Base-by-base conservation (phyloP, 2,888 invertebrate genomes). In the Cosmia trapezina region DNA sequence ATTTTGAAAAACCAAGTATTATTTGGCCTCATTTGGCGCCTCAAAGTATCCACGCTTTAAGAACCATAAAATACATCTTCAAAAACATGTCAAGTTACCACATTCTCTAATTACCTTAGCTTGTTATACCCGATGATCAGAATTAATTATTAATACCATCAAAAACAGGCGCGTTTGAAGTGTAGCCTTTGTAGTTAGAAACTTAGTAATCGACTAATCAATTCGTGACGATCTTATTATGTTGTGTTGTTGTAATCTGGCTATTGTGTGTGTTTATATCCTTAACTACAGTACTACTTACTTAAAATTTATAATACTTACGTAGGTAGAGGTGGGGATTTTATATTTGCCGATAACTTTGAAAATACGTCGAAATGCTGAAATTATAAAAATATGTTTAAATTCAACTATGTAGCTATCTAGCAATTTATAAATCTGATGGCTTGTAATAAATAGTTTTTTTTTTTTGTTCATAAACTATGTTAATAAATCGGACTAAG, bases 121-220 rank as follows among this genome's bases (percentile, higher is more conserved):
- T 87, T 89, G 91, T 92, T 82, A 90, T 78, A 83, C 84, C 88
- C 37, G 89, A 90, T 91, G 89, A 91, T 90, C 89, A 88, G 90
- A 90, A 93, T 92, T 93, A 93, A 93, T 86, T 78, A 93, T 93
- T 92, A 92, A 91, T 90, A 88, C 89, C 89, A 93, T 93, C 89
- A 89, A 91, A 92, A 91, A 90, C 92, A 91, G 90, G 43, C 67
- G 70, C 71, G 67, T 75, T 83, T 81, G 81, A 82, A 78, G 78
- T 81, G 77, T 80, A 59, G 72, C 79, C 78, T 86, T 84, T 83
- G 85, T 83, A 75, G 78, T 70, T 63, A 45, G 62, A 68, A 71
- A 80, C 65, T 68, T 74, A 73, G 65, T 83, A 82, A 86, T 80
- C 76, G 65, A 67, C 51, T 82, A 76, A 81, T 81, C 73, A 71